phyloP scores from a whole-genome alignment of 2,113 vertebrate species.

The Nymphicus hollandicus region DNA sequence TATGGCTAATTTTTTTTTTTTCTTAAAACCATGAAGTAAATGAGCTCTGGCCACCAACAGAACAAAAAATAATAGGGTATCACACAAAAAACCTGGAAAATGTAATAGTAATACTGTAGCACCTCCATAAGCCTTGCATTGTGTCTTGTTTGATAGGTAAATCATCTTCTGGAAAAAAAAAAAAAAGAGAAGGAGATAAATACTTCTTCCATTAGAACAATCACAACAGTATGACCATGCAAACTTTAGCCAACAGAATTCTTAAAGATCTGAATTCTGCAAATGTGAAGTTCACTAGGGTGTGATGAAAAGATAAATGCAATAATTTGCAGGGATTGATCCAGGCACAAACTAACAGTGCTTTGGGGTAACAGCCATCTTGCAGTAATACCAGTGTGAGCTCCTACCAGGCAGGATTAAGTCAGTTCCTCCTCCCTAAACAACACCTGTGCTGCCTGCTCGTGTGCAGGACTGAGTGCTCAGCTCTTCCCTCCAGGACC shows the following conservation, averaged over 20 bases:
- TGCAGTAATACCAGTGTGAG: neutral
- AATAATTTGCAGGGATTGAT: neutral
- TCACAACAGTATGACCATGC: neutral
- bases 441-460: neutral
- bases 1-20: neutral
- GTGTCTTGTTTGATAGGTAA: neutral
- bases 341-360: neutral
- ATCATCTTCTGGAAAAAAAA: neutral
- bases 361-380: neutral
- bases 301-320: neutral
- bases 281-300: rapidly evolving
- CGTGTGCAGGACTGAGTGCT: rapidly evolving
- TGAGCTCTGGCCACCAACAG: neutral
- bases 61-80: neutral
- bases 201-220: neutral
- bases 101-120: neutral
- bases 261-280: neutral
- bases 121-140: neutral
- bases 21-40: neutral
- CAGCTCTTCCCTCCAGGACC: neutral
- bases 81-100: neutral
- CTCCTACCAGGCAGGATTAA: neutral
- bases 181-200: neutral
- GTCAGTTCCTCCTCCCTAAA: neutral
- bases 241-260: neutral